A percentile compares a stretch with the other conserved stretches of the same genome.
phyloP scores from a whole-genome alignment of 2,888 invertebrate genomes.

The Ormyrus labotus region DNA sequence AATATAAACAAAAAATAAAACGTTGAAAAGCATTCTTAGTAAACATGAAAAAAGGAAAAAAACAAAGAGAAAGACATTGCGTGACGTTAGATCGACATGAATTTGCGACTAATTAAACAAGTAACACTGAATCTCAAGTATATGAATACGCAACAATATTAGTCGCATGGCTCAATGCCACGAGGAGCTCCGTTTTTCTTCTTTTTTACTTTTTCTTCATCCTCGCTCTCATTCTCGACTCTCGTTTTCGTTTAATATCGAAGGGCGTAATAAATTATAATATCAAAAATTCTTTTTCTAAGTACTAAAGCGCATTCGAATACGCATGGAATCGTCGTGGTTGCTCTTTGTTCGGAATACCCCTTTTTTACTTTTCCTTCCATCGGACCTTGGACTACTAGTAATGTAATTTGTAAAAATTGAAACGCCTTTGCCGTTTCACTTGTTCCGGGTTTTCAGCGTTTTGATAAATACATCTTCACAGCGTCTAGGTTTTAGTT shows the following conservation, averaged over 20 bases:
- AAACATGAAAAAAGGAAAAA: slow-evolving; percentile 13
- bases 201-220: slow-evolving; percentile 19
- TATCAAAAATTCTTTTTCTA: slow-evolving; percentile 67
- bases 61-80: slow-evolving; percentile 22
- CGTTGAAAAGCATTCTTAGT: not conserved
- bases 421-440: slow-evolving; percentile 28
- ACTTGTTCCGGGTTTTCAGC: slow-evolving; percentile 12
- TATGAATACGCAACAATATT: slow-evolving; percentile 34
- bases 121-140: slow-evolving; percentile 35
- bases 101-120: slow-evolving; percentile 32
- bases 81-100: slow-evolving; percentile 12
- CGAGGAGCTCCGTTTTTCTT: not conserved
- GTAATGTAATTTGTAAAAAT: slow-evolving; percentile 28
- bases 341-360: slow-evolving; percentile 54
- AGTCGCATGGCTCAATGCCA: not conserved
- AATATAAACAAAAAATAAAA: slow-evolving; percentile 28
- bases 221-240: slow-evolving; percentile 49
- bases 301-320: slow-evolving; percentile 66
- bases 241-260: slow-evolving; percentile 64
- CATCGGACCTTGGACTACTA: slow-evolving; percentile 37
- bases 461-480: slow-evolving; percentile 10
- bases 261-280: slow-evolving; percentile 37
- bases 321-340: slow-evolving; percentile 55
- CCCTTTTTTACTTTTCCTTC: slow-evolving; percentile 16
- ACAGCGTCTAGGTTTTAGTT: slow-evolving; percentile 22